phyloP scores from a whole-genome alignment of 1,140 invertebrate genomes.

The Triops cancriformis region DNA sequence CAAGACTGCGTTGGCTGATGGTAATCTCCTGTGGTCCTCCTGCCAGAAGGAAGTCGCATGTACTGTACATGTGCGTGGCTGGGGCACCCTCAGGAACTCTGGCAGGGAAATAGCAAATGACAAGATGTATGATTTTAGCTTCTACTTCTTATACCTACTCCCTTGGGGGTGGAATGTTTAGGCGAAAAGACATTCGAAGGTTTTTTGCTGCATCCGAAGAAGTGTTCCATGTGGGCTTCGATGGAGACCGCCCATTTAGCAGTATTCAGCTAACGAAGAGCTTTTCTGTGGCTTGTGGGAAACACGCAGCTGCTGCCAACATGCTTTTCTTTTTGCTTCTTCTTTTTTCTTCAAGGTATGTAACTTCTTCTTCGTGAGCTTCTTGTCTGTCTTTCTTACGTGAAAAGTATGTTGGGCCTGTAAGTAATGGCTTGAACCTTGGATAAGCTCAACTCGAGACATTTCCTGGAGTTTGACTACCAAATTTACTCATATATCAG shows the following conservation, averaged over 20 bases:
- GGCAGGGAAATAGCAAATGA: not conserved
- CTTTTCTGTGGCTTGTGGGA: not conserved
- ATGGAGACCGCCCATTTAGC: not conserved
- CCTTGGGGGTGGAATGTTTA: slow-evolving; percentile 3
- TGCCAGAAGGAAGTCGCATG: not conserved
- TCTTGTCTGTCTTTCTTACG: not conserved
- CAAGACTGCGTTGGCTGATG: not conserved
- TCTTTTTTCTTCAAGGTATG: not conserved
- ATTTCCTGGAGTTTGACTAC: slow-evolving; percentile 4
- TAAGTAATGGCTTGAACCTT: not conserved
- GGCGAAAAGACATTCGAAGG: not conserved
- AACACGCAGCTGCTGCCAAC: not conserved
- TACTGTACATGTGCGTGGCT: no score
- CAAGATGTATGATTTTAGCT: not conserved
- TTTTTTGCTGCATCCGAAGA: not conserved
- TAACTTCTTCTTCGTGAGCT: not conserved
- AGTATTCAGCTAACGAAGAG: slow-evolving; percentile 10
- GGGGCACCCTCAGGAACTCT: not conserved
- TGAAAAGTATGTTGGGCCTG: not conserved
- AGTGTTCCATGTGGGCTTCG: not conserved
- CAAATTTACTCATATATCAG: not conserved
- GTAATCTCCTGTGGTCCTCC: not conserved
- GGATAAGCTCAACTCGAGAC: not conserved
- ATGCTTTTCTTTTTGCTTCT: not conserved
- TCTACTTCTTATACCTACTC: not conserved